phyloP scores from a whole-genome alignment of 2,113 vertebrate genomes.

The Syrmaticus mikado region DNA sequence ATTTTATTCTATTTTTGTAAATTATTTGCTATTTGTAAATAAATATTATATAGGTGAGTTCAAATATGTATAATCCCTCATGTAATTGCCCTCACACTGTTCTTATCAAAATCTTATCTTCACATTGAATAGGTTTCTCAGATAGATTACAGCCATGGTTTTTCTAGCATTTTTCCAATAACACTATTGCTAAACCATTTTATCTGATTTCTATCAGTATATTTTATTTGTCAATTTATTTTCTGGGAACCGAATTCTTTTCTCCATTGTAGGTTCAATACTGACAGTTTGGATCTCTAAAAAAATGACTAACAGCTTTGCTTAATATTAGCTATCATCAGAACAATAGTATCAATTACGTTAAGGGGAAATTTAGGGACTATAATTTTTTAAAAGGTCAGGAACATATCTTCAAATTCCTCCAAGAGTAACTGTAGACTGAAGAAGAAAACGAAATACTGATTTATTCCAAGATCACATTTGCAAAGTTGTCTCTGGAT shows the following conservation, averaged over 20 bases:
- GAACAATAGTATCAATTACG: constrained; percentile 2
- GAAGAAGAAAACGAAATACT: not conserved
- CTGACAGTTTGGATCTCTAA: not conserved
- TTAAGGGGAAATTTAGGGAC: constrained; percentile 1
- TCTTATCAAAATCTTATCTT: constrained; percentile 17
- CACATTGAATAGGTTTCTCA: not conserved
- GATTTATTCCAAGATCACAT: not conserved
- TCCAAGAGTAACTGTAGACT: not conserved
- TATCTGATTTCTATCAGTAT: not conserved
- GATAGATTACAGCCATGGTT: not conserved
- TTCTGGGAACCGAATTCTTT: not conserved
- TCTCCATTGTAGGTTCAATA: not conserved
- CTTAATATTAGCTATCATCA: not conserved
- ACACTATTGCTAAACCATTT: not conserved
- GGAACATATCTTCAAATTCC: not conserved
- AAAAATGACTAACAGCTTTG: not conserved
- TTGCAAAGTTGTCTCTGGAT: not conserved
- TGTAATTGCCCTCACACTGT: not conserved
- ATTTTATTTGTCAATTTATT: constrained; percentile 25
- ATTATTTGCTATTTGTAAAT: not conserved
- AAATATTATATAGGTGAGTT: not conserved
- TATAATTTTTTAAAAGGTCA: not conserved
- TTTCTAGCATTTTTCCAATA: not conserved
- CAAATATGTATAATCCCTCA: not conserved
- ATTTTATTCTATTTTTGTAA: not conserved